Evolutionary conservation across 1,140 invertebrate genomes (phyloP), one percentile per base, ranked within the genome.

Genomic region (Cotesia typhae): DNA sequence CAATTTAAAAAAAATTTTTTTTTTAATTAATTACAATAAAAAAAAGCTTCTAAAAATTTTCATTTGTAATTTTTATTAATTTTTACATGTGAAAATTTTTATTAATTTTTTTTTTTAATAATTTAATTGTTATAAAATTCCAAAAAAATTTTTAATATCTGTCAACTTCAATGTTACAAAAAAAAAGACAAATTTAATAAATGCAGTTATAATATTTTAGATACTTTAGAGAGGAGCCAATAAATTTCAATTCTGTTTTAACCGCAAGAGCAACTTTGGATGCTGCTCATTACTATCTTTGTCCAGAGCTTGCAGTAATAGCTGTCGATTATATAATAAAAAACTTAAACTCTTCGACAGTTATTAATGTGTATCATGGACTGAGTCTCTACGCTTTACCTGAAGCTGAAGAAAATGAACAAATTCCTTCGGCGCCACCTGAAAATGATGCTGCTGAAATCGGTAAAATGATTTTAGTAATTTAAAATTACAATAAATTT

Each of bases 211-310:
- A 10, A 53, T 38, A 14, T 28, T 60, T 7, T 79, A 90, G 89
- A 74, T 91, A 89, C 77, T 83, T 92, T 65, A 90, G 92, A 76
- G 89, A 89, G 36, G 88, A 92, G 55, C 86, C 89, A 0, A 88
- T 92, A 5, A 85, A 88, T 38, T 87, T 93, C 36, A 89, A 90
- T 66, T 90, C 91, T 0, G 89, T 92, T 1, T 84, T 85, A 1
- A 91, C 91, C 0, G 91, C 92, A 7, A 82, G 92, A 14, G 87
- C 87, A 5, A 90, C 92, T 0, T 87, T 93, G 0, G 89, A 92
- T 76, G 90, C 90, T 1, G 90, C 92, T 4, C 90, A 92, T 77
- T 90, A 92, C 72, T 93, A 92, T 75, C 82, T 92, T 4, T 92
- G 92, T 70, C 87, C 89, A 1, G 89, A 88, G 38, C 84, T 94